Evolutionary conservation across 2,797 vertebrate species (phyloP), one percentile per base, ranked within the genome.

Genomic region (Urocyon cinereoargenteus): DNA sequence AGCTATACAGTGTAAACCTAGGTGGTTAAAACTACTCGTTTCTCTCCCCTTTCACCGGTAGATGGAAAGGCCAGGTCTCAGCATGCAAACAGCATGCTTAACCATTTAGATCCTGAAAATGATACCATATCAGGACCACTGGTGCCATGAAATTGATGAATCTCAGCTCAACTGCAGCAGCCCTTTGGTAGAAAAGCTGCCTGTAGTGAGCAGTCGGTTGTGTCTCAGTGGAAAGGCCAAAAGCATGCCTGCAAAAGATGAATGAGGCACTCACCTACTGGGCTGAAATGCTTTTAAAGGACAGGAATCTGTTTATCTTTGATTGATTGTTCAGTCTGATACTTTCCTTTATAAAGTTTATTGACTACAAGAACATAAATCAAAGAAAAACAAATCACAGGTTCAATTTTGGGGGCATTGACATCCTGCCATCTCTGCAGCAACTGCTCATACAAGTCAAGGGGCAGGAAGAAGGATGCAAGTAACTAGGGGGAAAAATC

Each of bases 361-460:
- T 98, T 99, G 99, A 99, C 98, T 98, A 99, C 98, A 99, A 98
- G 98, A 98, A 98, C 99, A 99, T 99, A 98, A 99, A 99, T 99
- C 99, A 99, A 99, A 99, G 98, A 98, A 99, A 99, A 99, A 98
- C 98, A 99, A 99, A 99, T 98, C 98, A 98, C 97, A 97, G 98
- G 98, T 99, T 98, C 99, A 98, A 99, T 99, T 98, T 98, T 83
- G 98, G 98, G 98, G 98, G 97, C 98, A 98, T 78, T 98, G 98
- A 99, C 98, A 98, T 98, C 98, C 98, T 99, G 98, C 98, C 98
- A 98, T 98, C 97, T 98, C 97, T 98, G 89, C 96, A 96, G 98
- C 97, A 95, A 97, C 97, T 94, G 97, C 97, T 98, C 96, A 97
- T 13, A 91, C 94, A 96, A 98, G 98, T 98, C 98, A 97, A 95